Evolutionary conservation across 2,113 vertebrate genomes (phyloP), one percentile per base, ranked within the genome.

Genomic region (Forbesichthys papilliferus): DNA sequence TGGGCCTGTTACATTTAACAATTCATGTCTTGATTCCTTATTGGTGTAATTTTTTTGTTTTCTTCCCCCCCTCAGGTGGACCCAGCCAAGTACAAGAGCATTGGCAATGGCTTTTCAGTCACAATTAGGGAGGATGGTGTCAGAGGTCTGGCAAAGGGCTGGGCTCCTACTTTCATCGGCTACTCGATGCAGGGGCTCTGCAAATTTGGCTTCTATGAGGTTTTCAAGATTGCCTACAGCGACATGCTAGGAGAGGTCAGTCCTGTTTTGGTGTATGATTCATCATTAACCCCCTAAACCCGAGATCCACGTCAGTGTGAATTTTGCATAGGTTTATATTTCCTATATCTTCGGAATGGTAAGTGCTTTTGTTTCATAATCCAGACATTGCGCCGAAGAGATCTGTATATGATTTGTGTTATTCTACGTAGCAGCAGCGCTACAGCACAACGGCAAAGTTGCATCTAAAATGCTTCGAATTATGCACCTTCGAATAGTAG

Each of bases 191-290:
- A 99, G 82, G 98, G 98, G 1, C 94, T 99, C 57, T 99, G 98
- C 94, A 99, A 99, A 88, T 99, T 99, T 78, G 98, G 98, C 69
- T 98, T 99, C 90, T 99, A 99, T 84, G 98, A 99, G 92, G 93
- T 98, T 80, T 99, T 99, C 88, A 99, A 99, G 93, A 90, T 96
- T 79, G 9, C 98, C 0, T 99, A 99, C 81, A 91, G 96, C 61
- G 96, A 98, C 78, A 0, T 96, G 14, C 70, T 99, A 68, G 97
- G 98, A 86, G 97, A 99, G 95, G 98, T 99, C 87, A 87, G 93
- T 68, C 27, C 3, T n/a, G 5, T 52, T 16, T 11, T 33, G 20
- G 56, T 9, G 56, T 58, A 27, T 27, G 27, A 27, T 27, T 27
- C 27, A 27, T 27, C 27, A 27, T 27, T 27, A 27, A 27, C 27